A percentile compares a stretch with the other conserved stretches of the same genome.
phyloP scores from a whole-genome alignment of 2,797 vertebrate genomes.

The Sorex maritimensis region DNA sequence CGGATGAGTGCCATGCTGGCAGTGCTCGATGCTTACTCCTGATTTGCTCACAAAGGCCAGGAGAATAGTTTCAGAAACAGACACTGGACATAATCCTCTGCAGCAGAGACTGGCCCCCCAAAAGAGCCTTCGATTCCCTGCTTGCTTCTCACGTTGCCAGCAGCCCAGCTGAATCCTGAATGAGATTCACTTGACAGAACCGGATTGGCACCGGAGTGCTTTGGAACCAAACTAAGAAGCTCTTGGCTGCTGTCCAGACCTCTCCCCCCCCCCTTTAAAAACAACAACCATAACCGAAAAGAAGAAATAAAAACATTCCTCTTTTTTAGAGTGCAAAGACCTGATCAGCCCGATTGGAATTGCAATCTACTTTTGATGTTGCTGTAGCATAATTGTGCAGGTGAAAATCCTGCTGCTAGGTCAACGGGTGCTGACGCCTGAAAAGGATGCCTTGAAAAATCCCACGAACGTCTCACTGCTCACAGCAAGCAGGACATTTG shows the following conservation, averaged over 20 bases:
- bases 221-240: slow-evolving; percentile 73
- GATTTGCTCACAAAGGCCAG: background rate
- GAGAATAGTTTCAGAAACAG: background rate
- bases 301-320: slow-evolving; percentile 19
- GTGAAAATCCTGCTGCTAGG: slow-evolving; percentile 53
- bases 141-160: background rate
- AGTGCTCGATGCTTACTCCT: too few species aligned
- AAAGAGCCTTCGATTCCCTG: background rate
- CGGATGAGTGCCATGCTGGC: too few species aligned
- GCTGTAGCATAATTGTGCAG: slow-evolving; percentile 13
- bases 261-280: background rate
- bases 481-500: slow-evolving; percentile 55
- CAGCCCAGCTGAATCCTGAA: background rate
- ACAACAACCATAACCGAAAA: background rate
- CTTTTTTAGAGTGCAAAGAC: slow-evolving; percentile 48
- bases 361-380: slow-evolving; percentile 52
- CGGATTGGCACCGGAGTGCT: slow-evolving; percentile 18
- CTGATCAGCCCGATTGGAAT: background rate
- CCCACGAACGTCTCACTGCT: slow-evolving; percentile 30
- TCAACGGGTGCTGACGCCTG: slow-evolving; percentile 9
- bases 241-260: slow-evolving; percentile 65
- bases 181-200: slow-evolving; percentile 32
- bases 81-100: background rate
- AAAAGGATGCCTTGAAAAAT: slow-evolving; percentile 72
- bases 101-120: background rate